phyloP scores from a whole-genome alignment of 35 echinoderm and acorn worm species.

The Ophioderma brevispina region DNA sequence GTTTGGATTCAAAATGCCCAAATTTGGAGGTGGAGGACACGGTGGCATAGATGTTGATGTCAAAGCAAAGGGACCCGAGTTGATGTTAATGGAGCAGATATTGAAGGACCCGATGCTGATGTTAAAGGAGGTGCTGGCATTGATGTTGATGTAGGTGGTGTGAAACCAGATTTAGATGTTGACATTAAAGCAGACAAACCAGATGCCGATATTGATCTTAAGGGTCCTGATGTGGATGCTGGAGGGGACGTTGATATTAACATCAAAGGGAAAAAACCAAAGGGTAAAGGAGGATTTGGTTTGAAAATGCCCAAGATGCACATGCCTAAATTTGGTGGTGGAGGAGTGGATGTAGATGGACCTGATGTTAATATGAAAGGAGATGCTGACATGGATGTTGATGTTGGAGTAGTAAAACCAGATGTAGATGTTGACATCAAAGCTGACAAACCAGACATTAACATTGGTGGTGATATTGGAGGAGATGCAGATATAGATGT shows the following conservation, averaged over 20 bases:
- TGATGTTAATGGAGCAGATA: background rate
- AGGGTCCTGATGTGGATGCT: background rate
- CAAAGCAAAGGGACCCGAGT: background rate
- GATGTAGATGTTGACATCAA: constrained; percentile 55
- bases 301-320: constrained; percentile 31
- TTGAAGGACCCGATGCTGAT: constrained; percentile 72
- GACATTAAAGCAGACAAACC: constrained; percentile 11
- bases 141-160: background rate
- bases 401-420: constrained; percentile 20
- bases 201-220: constrained; percentile 18
- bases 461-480: constrained; percentile 25
- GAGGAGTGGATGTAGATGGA: constrained; percentile 30
- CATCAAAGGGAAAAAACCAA: constrained; percentile 24
- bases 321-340: constrained; percentile 14
- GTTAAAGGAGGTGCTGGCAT: constrained; percentile 49
- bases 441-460: constrained; percentile 25
- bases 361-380: constrained; percentile 40
- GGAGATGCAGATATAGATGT: constrained; percentile 34
- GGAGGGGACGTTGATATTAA: constrained; percentile 57
- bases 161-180: background rate
- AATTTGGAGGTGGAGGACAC: constrained; percentile 32
- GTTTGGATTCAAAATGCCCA: no score
- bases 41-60: constrained; percentile 43
- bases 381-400: constrained; percentile 8
- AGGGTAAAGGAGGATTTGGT: constrained; percentile 48